Evolutionary conservation across 2,888 invertebrate genomes (phyloP), one percentile per base, ranked within the genome.

Genomic region (Tipula helvola): DNA sequence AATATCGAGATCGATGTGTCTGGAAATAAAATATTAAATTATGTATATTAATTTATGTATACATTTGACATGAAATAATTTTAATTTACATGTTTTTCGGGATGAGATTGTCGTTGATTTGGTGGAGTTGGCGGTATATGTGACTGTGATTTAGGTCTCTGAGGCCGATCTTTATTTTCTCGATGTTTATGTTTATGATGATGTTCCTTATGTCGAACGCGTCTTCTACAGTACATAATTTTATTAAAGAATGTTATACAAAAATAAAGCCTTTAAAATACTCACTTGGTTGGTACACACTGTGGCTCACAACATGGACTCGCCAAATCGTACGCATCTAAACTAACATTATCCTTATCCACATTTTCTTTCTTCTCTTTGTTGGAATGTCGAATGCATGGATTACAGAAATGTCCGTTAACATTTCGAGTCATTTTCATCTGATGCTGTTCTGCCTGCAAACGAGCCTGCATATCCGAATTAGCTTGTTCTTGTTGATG

Each of bases 261-360:
- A 84, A 84, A 84, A 84, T 5, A 8, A n/a, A n/a, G 1, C n/a
- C 16, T 41, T 41, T 42, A 41, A 36, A 47, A 4, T 16, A 83
- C n/a, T 84, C 41, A 86, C 87, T 92, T 92, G 87, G 94, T 94
- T 3, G 97, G 96, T 86, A 97, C 96, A 90, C 96, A 97, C 88
- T 96, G 95, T 0, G 96, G 95, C 90, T 96, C 96, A 90, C 97
- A 97, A 90, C 97, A 97, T 0, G 96, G 96, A 90, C 96, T 96
- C 0, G 97, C 97, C 86, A 97, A 92, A 90, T 97, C 97, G 89
- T 97, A 97, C 3, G 96, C 97, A 90, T 97, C 97, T 87, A 97
- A 92, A 89, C 96, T 97, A 85, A 95, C 95, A 87, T 95, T 95
- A 89, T 96, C 96, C 16, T 52, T 52, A 57, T 86, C 52, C 18